Percentiles rank a stretch among this genome's conserved stretches.
phyloP scores from a whole-genome alignment of 2,797 vertebrate genomes.

The Sebastolobus altivelis region DNA sequence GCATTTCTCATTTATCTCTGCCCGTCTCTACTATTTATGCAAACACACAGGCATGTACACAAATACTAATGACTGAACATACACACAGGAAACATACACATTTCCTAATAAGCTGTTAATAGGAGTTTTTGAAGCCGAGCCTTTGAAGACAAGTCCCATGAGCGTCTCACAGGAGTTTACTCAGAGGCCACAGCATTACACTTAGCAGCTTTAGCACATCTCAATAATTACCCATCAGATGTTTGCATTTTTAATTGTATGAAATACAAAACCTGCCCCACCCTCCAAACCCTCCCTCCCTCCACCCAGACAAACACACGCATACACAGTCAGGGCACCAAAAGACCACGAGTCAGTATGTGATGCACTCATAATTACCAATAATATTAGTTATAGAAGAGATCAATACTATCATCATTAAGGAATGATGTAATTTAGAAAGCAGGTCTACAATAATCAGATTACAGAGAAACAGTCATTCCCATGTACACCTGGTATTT shows the following conservation, averaged over 20 bases:
- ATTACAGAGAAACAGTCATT: neutral
- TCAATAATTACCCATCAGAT: slow-evolving; percentile 3
- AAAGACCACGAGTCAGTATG: too few species aligned
- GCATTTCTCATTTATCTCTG: slow-evolving; percentile 47
- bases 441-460: neutral
- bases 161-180: slow-evolving; percentile 14
- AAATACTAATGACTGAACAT: slow-evolving; percentile 18
- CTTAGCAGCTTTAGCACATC: neutral
- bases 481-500: neutral
- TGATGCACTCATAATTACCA: neutral
- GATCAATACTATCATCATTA: neutral
- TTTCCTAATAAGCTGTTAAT: slow-evolving; percentile 21
- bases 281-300: too few species aligned
- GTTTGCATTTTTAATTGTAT: slow-evolving; percentile 16
- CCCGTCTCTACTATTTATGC: slow-evolving; percentile 1
- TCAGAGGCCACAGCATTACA: slow-evolving; percentile 7
- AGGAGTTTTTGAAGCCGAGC: slow-evolving; percentile 18
- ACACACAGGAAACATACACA: neutral
- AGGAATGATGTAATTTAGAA: neutral
- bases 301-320: too few species aligned
- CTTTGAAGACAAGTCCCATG: slow-evolving; percentile 27
- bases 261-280: neutral
- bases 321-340: too few species aligned
- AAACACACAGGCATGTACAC: slow-evolving; percentile 11
- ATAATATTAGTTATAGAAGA: neutral